Percentiles rank a stretch among this genome's conserved stretches.
These are phyloP conservation scores for Eupithecia abbreviata DNA, from an alignment of 2,888 invertebrate genomes.

Conservation along the genomic window DNA sequence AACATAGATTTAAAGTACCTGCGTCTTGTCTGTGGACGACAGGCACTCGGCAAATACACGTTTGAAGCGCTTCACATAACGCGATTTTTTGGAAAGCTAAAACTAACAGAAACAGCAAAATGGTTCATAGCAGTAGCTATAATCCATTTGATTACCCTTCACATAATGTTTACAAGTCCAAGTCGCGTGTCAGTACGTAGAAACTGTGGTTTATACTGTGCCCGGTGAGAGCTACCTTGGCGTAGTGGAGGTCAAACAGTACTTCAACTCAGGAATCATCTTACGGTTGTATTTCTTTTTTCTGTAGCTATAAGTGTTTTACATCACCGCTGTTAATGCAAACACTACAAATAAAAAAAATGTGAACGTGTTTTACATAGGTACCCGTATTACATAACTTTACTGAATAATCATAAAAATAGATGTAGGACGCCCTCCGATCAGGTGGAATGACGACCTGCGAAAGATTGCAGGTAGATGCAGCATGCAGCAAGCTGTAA, in stretches of 20 bases:
- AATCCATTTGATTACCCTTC: conserved; percentile 6
- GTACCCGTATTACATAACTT: too few relatives aligned
- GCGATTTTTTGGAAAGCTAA: background rate
- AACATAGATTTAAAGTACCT: too few relatives aligned
- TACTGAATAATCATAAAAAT: too few relatives aligned
- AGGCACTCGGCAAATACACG: too few relatives aligned
- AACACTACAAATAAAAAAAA: too few relatives aligned
- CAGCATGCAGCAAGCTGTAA: too few relatives aligned
- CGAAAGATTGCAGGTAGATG: too few relatives aligned
- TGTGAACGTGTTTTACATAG: too few relatives aligned
- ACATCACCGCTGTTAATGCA: background rate
- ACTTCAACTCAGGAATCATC: background rate
- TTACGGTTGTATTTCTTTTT: background rate
- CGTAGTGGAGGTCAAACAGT: conserved; percentile 19
- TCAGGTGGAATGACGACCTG: too few relatives aligned
- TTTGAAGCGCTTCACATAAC: too few relatives aligned
- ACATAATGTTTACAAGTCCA: conserved; percentile 24
- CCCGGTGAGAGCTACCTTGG: conserved; percentile 26
- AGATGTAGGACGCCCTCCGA: too few relatives aligned
- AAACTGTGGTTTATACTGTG: conserved; percentile 10
- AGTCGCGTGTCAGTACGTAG: conserved; percentile 24
- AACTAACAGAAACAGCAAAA: background rate
- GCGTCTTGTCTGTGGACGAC: too few relatives aligned
- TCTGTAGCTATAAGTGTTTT: background rate
- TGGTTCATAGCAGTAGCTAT: background rate